A percentile compares a stretch with the other conserved stretches of the same genome.
These are phyloP conservation scores for Tretioscincus oriximinensis DNA, from an alignment of 2,113 vertebrate species.

Conservation along the genomic window DNA sequence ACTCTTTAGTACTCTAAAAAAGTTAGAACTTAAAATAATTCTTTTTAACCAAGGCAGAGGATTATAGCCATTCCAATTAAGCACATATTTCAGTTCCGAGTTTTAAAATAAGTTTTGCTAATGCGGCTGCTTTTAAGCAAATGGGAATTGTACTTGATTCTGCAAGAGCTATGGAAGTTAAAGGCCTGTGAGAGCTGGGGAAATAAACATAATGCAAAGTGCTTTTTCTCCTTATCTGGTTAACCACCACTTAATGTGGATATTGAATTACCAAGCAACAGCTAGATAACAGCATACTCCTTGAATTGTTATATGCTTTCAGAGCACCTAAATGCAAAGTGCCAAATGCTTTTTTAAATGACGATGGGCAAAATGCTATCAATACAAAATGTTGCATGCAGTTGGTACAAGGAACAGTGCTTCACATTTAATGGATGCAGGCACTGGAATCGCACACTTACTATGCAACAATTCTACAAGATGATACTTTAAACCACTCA, in stretches of 20 bases:
- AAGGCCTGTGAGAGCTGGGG: not conserved
- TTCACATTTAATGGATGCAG: not conserved
- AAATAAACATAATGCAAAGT: not conserved
- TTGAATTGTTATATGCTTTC: slow-evolving; percentile 6
- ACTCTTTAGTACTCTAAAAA: too few species aligned
- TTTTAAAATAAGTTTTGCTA: not conserved
- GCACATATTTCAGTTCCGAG: not conserved
- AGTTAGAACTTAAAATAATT: too few species aligned
- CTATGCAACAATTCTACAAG: not conserved
- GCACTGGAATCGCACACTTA: not conserved
- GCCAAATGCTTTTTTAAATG: not conserved
- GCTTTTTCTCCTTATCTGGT: not conserved
- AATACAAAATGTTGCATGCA: not conserved
- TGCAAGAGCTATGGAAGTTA: not conserved
- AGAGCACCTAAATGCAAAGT: slow-evolving; percentile 1
- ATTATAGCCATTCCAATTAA: not conserved
- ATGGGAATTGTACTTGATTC: not conserved
- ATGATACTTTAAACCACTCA: not conserved
- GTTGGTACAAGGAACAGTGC: not conserved
- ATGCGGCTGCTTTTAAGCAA: not conserved
- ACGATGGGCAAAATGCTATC: not conserved
- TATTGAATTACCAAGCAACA: slow-evolving; percentile 1
- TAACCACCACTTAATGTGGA: slow-evolving; percentile 7
- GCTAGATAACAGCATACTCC: not conserved
- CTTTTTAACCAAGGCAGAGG: not conserved